Evolutionary conservation across 2,113 vertebrate genomes (phyloP).

Genomic region (Pachypanchax playfairii): DNA sequence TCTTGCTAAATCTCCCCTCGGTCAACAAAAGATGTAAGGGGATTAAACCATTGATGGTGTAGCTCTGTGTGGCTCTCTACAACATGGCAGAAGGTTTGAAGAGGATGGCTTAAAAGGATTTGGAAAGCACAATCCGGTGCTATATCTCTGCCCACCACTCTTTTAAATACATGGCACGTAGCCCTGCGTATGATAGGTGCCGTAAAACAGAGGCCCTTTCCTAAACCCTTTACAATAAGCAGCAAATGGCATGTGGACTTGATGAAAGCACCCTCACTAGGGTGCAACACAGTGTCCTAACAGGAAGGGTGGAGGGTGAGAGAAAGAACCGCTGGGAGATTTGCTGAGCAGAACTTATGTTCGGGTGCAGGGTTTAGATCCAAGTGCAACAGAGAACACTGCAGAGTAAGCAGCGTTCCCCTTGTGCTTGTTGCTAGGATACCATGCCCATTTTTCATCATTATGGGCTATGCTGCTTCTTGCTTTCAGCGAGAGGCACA

Average conservation of each 20-base stretch:
- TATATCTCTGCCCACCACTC: slow-evolving; percentile 55
- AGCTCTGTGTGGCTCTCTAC: slow-evolving; percentile 34
- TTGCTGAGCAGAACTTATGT: slow-evolving; percentile 27
- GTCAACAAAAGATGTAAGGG: slow-evolving; percentile 62
- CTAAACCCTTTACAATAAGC: slow-evolving; percentile 44
- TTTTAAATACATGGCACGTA: slow-evolving; percentile 66
- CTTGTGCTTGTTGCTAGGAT: slow-evolving; percentile 78
- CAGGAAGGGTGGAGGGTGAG: background rate
- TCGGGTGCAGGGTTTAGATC: slow-evolving; percentile 50
- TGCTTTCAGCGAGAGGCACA: slow-evolving; percentile 26
- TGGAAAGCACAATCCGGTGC: slow-evolving; percentile 42
- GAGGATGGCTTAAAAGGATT: slow-evolving; percentile 64
- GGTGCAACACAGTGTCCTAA: slow-evolving; percentile 6
- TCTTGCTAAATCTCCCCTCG: slow-evolving; percentile 40
- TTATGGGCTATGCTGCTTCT: slow-evolving; percentile 57
- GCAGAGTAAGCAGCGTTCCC: slow-evolving; percentile 56
- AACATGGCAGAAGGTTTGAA: slow-evolving; percentile 35
- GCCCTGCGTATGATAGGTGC: slow-evolving; percentile 51
- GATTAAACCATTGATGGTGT: slow-evolving; percentile 63
- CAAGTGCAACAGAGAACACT: slow-evolving; percentile 63
- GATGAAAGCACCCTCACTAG: slow-evolving; percentile 32
- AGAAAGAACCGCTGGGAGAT: background rate
- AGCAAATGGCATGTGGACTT: slow-evolving; percentile 25
- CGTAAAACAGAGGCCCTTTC: slow-evolving; percentile 39
- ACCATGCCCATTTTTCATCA: slow-evolving; percentile 51